Base-by-base conservation (phyloP, 1,140 invertebrate genomes). In the Orchestia grillus region DNA sequence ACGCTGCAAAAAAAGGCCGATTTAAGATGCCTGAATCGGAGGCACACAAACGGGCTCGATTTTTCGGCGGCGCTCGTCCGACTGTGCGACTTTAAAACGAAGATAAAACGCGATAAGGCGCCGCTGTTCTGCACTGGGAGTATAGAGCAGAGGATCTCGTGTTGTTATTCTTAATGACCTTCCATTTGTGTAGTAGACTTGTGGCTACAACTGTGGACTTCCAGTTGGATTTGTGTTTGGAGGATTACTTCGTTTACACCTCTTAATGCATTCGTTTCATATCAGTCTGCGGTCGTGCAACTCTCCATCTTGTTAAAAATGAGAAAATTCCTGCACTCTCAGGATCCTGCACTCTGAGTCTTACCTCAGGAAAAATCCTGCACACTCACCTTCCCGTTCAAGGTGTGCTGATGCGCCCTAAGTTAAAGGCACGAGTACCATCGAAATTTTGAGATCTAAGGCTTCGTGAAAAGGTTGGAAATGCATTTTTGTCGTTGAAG, bases 21-120 rank as follows among this genome's bases (percentile, higher is more conserved):
- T 43, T 94, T 40, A 94, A 47, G 92, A 94, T 44, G 92, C 8
- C 92, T 90, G 88, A 77, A 77, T 77, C 62, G 62, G 15, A 77
- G 62, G 62, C 62, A 77, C 62, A 77, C 62, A 77, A 77, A 77
- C 62, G 28, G 1, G 11, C 62, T 8, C 62, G 28, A 77, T 77
- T 77, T 77, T 77, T 77, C 62, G 11, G 28, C 62, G 28, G 62
- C 62, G 62, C 28, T 77, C 11, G 11, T 15, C 28, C 28, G 36
- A 77, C 62, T 77, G 47, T 8, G 47, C 47, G 47, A 53, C 47
- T 53, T 53, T 6, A 77, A 77, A 77, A 77, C 62, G 62, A 36
- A 77, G 62, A 77, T 77, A 77, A 77, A 77, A 77, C 28, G 62
- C 62, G 15, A 77, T 77, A 36, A 77, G 62, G 62, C 62, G 62